Percentiles rank a stretch among this genome's conserved stretches.
Evolutionary conservation across 23 tunicate genomes (phyloP).

Genomic region (Ascidia mentula): DNA sequence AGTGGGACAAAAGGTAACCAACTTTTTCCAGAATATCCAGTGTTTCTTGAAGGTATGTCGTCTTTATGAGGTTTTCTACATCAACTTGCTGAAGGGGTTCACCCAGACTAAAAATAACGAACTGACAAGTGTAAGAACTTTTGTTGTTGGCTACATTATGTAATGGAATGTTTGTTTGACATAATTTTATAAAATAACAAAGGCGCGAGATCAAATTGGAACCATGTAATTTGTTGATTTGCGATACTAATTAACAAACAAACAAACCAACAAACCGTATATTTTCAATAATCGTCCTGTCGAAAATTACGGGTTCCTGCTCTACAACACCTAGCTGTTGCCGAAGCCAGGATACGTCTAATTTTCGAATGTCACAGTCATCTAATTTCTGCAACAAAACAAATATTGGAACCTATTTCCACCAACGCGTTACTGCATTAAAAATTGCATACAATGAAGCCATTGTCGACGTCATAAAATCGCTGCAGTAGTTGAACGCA

Average conservation of each 20-base stretch:
- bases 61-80: neutral
- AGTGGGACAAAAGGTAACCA: neutral
- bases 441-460: neutral
- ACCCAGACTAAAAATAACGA: constrained; percentile 1
- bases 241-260: no score
- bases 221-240: no score
- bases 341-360: constrained; percentile 28
- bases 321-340: constrained; percentile 26
- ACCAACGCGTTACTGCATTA: no score
- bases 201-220: no score
- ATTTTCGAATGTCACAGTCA: constrained; percentile 9
- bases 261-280: constrained; percentile 15
- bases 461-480: neutral
- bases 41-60: neutral
- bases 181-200: no score
- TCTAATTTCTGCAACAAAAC: constrained; percentile 13
- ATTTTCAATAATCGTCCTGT: constrained; percentile 26
- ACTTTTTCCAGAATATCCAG: neutral
- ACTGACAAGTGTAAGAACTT: no score
- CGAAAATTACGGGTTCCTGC: constrained; percentile 33
- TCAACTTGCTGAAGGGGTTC: neutral
- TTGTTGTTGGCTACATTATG: no score
- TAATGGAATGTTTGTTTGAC: no score
- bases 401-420: no score
- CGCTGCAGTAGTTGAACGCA: neutral